phyloP scores from a whole-genome alignment of 2,797 vertebrate genomes.

The Catamblyrhynchus diadema region DNA sequence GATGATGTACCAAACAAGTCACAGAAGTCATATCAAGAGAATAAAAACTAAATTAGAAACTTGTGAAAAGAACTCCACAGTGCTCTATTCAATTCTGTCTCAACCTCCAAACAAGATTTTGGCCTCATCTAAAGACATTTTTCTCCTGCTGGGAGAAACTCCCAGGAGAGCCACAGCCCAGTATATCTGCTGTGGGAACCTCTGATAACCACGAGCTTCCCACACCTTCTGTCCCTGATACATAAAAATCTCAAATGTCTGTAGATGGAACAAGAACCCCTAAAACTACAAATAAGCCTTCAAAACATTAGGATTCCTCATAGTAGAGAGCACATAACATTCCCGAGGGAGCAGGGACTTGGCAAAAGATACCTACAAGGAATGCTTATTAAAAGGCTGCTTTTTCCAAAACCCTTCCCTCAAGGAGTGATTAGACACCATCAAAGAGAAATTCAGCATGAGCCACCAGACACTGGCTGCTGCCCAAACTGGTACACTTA shows the following conservation, averaged over 20 bases:
- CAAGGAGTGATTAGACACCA: not conserved
- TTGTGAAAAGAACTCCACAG: not conserved
- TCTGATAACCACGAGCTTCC: not conserved
- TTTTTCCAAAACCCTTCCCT: not conserved
- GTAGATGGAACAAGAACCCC: not conserved
- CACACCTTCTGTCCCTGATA: not conserved
- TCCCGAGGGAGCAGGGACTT: not conserved
- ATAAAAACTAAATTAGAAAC: not conserved
- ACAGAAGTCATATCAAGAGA: not conserved
- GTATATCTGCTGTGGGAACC: not conserved
- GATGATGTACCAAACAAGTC: not conserved
- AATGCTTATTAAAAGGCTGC: not conserved
- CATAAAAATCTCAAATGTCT: not conserved
- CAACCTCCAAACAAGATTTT: not conserved
- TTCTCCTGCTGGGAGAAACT: not conserved
- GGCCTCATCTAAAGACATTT: not conserved
- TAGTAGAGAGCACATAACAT: rapidly evolving
- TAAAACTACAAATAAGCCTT: not conserved
- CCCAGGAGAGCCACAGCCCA: not conserved
- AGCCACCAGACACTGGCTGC: not conserved
- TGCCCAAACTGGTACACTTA: not conserved
- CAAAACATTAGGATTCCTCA: not conserved
- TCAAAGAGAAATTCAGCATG: not conserved
- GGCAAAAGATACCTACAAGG: not conserved
- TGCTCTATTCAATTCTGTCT: not conserved